A percentile compares a stretch with the other conserved stretches of the same genome.
Evolutionary conservation across 2,888 invertebrate genomes (phyloP).

Genomic region (Marronus borbonicus): DNA sequence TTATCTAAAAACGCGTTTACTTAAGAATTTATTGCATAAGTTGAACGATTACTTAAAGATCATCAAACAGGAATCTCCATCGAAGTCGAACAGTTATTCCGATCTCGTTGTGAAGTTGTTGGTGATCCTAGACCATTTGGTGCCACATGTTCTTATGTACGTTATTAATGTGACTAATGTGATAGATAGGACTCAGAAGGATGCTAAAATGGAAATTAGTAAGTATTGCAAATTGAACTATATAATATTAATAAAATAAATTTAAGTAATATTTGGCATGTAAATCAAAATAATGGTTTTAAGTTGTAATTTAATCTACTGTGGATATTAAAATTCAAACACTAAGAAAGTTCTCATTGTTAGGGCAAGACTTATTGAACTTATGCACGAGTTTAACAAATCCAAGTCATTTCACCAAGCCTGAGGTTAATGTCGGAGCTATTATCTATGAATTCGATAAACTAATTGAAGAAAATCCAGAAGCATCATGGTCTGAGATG

Average conservation of each 20-base stretch:
- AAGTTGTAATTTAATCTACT: no score
- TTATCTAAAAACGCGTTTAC: constrained; percentile 73
- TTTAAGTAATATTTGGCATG: no score
- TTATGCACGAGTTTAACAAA: constrained; percentile 71
- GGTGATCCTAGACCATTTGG: constrained; percentile 66
- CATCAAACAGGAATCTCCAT: constrained; percentile 62
- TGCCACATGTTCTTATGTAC: constrained; percentile 69
- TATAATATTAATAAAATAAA: no score
- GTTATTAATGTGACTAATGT: constrained; percentile 65
- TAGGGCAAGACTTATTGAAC: constrained; percentile 71
- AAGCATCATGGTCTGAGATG: constrained; percentile 81
- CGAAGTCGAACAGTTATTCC: constrained; percentile 60
- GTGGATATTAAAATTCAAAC: no score
- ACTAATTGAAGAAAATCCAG: constrained; percentile 74
- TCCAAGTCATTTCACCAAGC: constrained; percentile 78
- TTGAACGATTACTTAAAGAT: constrained; percentile 65
- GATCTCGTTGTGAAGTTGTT: constrained; percentile 64
- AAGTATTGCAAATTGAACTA: constrained; percentile 56
- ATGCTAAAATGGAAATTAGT: constrained; percentile 66
- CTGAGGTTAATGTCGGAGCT: constrained; percentile 73
- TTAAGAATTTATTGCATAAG: constrained; percentile 68
- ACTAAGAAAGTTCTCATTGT: constrained; percentile 51
- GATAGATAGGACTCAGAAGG: constrained; percentile 64
- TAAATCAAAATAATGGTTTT: not conserved
- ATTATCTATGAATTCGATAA: constrained; percentile 77